Evolutionary conservation across 2,888 invertebrate genomes (phyloP).

Genomic region (Unio pictorum): DNA sequence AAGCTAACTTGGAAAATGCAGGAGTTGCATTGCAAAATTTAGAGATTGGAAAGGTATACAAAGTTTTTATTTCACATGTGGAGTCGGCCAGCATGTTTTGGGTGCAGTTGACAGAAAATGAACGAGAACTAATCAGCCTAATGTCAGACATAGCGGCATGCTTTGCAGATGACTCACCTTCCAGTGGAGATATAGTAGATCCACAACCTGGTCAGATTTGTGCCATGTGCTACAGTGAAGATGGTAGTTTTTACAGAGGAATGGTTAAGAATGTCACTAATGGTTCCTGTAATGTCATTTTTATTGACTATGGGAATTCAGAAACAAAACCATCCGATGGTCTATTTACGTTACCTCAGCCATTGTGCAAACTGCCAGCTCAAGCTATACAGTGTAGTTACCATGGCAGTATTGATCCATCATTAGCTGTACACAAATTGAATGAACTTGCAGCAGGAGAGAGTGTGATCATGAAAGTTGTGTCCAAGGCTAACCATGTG

Average conservation of each 20-base stretch:
- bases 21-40: constrained; percentile 17
- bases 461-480: constrained; percentile 22
- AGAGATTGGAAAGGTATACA: constrained; percentile 21
- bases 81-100: constrained; percentile 45
- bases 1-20: constrained; percentile 5
- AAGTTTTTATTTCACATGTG: constrained; percentile 38
- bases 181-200: constrained; percentile 32
- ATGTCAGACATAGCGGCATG: constrained; percentile 41
- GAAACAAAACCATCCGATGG: constrained; percentile 39
- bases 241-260: constrained; percentile 59
- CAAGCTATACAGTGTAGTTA: constrained; percentile 43
- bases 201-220: constrained; percentile 34
- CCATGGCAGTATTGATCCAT: constrained; percentile 23
- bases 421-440: constrained; percentile 29
- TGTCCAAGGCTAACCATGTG: constrained; percentile 23
- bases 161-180: constrained; percentile 34
- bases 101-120: constrained; percentile 40
- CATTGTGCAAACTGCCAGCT: constrained; percentile 33
- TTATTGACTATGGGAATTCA: constrained; percentile 49
- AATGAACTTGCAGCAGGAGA: constrained; percentile 30
- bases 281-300: constrained; percentile 37
- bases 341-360: constrained; percentile 36
- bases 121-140: constrained; percentile 33
- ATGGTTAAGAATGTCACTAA: constrained; percentile 40
- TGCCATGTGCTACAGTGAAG: constrained; percentile 48